Base-by-base conservation (phyloP, 2,888 invertebrate species). In the Rhodophaea formosa region DNA sequence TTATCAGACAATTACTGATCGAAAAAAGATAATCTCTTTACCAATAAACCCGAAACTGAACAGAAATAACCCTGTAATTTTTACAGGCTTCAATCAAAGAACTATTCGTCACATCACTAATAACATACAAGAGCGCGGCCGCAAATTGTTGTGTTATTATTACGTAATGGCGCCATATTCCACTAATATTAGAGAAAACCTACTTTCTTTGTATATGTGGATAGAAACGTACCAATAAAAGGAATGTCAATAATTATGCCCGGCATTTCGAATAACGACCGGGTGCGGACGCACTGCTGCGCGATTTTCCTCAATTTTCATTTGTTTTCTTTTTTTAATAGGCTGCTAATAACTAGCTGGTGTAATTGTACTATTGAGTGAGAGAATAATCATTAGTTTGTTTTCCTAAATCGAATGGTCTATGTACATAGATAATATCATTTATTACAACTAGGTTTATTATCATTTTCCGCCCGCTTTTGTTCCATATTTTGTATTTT, bases 171-270 rank as follows among this genome's bases (percentile, higher is more conserved):
- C 54, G 45, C 45, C 45, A 55, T 46, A 55, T 46, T 12, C 35
- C 32, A 8, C 55, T 56, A 39, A 56, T 56, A 56, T 49, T 17
- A 57, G 39, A 52, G 47, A 57, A 57, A 57, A 52, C 55, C 30
- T 59, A 51, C 54, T 57, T 60, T 60, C 52, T 55, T 59, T 57
- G 54, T 60, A 52, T 29, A n/a, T 55, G 16, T 43, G 30, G 32
- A 43, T 56, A 54, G 35, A 51, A 54, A 57, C 45, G 45, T 53
- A 59, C 56, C 61, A 60, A 59, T 62, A 58, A 56, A 49, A 55
- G 39, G 55, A 58, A 55, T 62, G 62, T 60, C 66, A 62, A 69
- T 70, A 70, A 71, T 72, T 69, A 69, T 61, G 58, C 64, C 51
- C 53, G 53, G 61, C 61, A 65, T 69, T 67, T 62, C 60, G 56